Evolutionary conservation across 2,888 invertebrate genomes (phyloP).

Genomic region (Limnephilus marmoratus): DNA sequence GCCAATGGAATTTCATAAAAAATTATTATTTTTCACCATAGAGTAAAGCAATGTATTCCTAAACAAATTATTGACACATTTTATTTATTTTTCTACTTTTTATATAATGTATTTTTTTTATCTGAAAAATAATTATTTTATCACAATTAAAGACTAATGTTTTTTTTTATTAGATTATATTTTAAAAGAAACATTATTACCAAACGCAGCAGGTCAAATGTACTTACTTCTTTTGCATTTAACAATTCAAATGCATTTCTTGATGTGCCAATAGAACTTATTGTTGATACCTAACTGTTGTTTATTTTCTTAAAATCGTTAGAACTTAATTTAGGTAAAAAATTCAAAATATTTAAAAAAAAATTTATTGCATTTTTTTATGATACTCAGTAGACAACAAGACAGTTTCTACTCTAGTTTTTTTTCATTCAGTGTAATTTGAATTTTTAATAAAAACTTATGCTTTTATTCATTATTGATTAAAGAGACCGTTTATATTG

Average conservation of each 20-base stretch:
- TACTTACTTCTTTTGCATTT: not conserved
- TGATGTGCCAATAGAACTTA: not conserved
- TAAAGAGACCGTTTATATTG: not conserved
- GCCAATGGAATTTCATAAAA: not conserved
- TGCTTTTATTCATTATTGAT: not conserved
- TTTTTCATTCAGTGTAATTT: not conserved
- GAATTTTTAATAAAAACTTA: too few relatives aligned
- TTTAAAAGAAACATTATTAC: not conserved
- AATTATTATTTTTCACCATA: not conserved
- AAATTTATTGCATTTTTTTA: not conserved
- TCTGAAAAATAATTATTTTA: not conserved
- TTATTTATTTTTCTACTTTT: slow-evolving; percentile 2
- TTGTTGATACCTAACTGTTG: not conserved
- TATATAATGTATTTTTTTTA: not conserved
- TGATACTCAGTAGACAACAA: not conserved
- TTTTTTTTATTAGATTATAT: not conserved
- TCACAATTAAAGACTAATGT: not conserved
- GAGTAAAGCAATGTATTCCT: not conserved
- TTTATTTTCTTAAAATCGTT: not conserved
- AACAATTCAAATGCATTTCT: not conserved
- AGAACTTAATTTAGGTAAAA: not conserved
- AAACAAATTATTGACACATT: not conserved
- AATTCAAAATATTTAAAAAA: too few relatives aligned
- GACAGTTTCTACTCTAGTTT: not conserved
- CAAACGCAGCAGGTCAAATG: not conserved